Conservation (phyloP, 1,140 invertebrate genomes). For the Nebria ingens region DNA sequence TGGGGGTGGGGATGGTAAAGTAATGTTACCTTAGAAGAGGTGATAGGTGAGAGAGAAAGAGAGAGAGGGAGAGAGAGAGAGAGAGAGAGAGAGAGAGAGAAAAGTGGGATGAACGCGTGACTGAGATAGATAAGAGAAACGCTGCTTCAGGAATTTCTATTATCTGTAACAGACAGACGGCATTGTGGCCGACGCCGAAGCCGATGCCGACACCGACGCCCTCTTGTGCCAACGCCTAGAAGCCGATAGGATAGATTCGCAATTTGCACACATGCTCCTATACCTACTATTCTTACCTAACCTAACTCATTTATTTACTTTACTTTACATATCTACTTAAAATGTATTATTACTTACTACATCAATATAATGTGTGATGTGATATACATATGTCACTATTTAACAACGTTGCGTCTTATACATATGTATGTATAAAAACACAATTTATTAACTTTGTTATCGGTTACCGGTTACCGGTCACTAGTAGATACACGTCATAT, state of each 20-base stretch:
- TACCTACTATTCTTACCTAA: not conserved
- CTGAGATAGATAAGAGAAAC: conserved; percentile 8
- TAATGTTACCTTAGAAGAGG: no score
- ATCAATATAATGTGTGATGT: no score
- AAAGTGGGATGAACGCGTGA: conserved; percentile 1
- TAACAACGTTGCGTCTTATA: no score
- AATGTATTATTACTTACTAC: no score
- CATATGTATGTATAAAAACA: not conserved
- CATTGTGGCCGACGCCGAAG: not conserved
- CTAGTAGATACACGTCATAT: no score
- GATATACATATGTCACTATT: no score
- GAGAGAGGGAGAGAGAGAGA: no score
- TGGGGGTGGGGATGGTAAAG: no score
- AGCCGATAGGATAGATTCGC: not conserved
- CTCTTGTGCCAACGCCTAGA: not conserved
- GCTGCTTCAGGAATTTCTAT: conserved; percentile 14
- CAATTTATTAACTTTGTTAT: not conserved
- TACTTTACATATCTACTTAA: not conserved
- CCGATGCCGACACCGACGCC: not conserved
- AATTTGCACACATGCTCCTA: not conserved
- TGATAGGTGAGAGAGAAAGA: no score
- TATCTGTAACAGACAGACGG: conserved; percentile 15
- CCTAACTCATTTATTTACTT: not conserved
- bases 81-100: no score
- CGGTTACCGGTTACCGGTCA: no score